Percentiles rank a stretch among this genome's conserved stretches.
Evolutionary conservation across 2,113 vertebrate genomes (phyloP).

Genomic region (Suricata suricatta): DNA sequence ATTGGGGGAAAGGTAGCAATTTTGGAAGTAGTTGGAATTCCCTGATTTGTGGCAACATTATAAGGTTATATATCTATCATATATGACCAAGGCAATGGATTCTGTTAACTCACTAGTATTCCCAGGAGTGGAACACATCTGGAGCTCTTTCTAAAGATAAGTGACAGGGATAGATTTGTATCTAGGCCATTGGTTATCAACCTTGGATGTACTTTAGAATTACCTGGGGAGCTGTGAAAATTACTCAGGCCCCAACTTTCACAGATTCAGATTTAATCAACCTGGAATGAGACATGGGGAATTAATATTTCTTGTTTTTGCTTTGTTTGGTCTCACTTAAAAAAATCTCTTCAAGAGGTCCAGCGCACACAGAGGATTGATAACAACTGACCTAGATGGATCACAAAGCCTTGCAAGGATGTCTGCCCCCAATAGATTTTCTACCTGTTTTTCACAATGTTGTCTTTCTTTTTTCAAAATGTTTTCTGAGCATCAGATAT

Average conservation of each 20-base stretch:
- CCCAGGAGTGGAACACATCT: neutral
- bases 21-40: neutral
- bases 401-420: neutral
- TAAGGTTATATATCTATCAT: constrained; percentile 27
- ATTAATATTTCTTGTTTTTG: neutral
- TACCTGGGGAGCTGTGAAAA: neutral
- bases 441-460: neutral
- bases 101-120: neutral
- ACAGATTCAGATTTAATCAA: neutral
- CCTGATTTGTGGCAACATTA: neutral
- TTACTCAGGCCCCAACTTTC: neutral
- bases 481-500: constrained; percentile 14
- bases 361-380: neutral
- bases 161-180: neutral
- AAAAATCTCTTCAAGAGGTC: neutral
- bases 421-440: neutral
- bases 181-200: constrained; percentile 40
- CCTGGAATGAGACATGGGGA: neutral
- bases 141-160: neutral
- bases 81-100: neutral
- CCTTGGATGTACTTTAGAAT: neutral
- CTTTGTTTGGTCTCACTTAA: neutral
- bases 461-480: neutral
- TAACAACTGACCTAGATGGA: neutral
- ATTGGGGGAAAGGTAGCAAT: neutral